Conservation (phyloP, 2,797 vertebrate species). For the Dallia pectoralis region DNA sequence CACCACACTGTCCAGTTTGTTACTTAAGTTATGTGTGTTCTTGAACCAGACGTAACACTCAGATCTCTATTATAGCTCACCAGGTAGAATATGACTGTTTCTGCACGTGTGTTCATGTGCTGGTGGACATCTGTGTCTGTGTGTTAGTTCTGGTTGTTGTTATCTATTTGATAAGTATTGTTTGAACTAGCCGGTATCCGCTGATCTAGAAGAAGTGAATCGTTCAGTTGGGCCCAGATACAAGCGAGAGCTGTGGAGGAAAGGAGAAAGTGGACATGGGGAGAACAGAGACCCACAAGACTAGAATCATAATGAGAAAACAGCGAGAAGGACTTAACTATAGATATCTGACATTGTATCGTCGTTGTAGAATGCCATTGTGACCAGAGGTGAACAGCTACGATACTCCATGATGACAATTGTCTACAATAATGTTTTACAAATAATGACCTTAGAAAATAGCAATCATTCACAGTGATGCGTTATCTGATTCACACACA, state of each 20-base stretch:
- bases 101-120: background rate
- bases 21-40: conserved; percentile 9
- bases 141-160: conserved; percentile 18
- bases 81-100: no score
- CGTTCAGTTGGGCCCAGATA: conserved; percentile 15
- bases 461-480: conserved; percentile 7
- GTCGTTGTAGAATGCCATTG: no score
- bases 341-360: no score
- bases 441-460: conserved; percentile 44
- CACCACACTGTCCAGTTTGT: background rate
- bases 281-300: background rate
- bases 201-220: conserved; percentile 40
- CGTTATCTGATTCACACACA: background rate
- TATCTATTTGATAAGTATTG: conserved; percentile 40
- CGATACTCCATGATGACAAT: background rate
- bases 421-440: conserved; percentile 11
- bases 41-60: no score
- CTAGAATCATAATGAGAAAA: no score
- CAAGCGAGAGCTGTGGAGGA: background rate
- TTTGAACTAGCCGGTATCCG: conserved; percentile 31
- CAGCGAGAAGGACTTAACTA: no score
- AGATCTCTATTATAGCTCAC: no score
- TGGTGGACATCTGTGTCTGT: conserved; percentile 7
- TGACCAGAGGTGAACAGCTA: no score
- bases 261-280: background rate